Evolutionary conservation across 2,113 vertebrate species (phyloP).

Genomic region (Pituophis catenifer): DNA sequence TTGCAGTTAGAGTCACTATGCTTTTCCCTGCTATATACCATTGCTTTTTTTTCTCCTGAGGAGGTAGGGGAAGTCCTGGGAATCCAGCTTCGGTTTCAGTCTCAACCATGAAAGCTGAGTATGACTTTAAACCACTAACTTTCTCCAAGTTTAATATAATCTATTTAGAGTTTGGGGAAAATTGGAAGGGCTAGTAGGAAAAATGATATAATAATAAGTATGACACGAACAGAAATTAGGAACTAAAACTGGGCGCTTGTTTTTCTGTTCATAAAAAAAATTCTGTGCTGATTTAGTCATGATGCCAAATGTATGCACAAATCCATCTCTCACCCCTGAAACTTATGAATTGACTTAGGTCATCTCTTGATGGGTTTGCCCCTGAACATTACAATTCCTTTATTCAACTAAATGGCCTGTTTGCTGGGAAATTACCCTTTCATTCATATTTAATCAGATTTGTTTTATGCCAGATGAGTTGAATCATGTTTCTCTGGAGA

Average conservation of each 20-base stretch:
- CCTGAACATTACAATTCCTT: not conserved
- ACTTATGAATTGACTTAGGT: not conserved
- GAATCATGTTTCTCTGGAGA: conserved; percentile 37
- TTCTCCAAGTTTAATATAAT: not conserved
- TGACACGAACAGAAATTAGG: not conserved
- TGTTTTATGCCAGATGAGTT: conserved; percentile 42
- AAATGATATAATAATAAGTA: not conserved
- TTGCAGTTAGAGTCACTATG: not conserved
- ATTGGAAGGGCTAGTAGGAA: not conserved
- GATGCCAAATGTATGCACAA: not conserved
- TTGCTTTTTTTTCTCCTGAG: not conserved
- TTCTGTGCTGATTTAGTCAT: not conserved
- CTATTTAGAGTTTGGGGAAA: not conserved
- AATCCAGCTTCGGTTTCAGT: not conserved
- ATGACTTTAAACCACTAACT: not conserved
- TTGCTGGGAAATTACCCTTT: conserved; percentile 40
- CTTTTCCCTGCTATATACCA: not conserved
- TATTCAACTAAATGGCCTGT: conserved; percentile 10
- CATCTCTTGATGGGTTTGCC: not conserved
- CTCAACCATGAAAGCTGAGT: not conserved
- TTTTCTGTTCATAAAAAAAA: not conserved
- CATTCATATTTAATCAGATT: conserved; percentile 46
- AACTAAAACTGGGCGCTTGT: not conserved
- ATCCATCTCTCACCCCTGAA: not conserved
- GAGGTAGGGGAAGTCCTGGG: not conserved